Conservation (phyloP, 2,888 invertebrate genomes). For the Nephrotoma guestfalica region DNA sequence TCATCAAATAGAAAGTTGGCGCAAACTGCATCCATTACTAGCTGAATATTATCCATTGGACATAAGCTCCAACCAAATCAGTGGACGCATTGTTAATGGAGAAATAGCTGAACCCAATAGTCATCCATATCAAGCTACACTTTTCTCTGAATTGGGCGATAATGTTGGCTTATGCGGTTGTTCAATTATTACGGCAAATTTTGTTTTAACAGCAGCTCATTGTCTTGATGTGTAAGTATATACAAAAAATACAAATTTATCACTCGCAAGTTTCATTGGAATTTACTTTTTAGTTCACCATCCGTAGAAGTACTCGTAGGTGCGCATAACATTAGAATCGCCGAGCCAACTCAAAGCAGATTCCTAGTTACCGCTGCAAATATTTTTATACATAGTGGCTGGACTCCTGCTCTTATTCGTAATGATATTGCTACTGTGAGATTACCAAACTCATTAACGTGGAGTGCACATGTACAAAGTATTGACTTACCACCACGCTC, state of each 20-base stretch:
- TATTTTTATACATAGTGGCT: not conserved
- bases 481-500: not conserved
- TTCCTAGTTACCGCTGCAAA: not conserved
- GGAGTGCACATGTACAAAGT: not conserved
- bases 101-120: not conserved
- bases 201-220: not conserved
- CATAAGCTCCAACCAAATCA: not conserved
- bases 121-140: conserved; percentile 2
- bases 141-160: not conserved
- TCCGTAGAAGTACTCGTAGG: not conserved
- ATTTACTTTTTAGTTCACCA: not conserved
- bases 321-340: not conserved
- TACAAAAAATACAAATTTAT: not conserved
- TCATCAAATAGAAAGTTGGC: not conserved
- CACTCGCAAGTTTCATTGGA: not conserved
- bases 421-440: conserved; percentile 6
- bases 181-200: not conserved
- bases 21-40: not conserved
- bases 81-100: not conserved
- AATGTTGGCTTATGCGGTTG: not conserved
- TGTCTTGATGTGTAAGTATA: not conserved
- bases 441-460: not conserved
- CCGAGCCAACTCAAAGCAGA: not conserved
- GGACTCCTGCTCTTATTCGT: not conserved
- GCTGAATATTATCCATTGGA: not conserved